These are phyloP conservation scores for Teleiodes luculella DNA, from an alignment of 2,888 invertebrate genomes.

Conservation along the genomic window DNA sequence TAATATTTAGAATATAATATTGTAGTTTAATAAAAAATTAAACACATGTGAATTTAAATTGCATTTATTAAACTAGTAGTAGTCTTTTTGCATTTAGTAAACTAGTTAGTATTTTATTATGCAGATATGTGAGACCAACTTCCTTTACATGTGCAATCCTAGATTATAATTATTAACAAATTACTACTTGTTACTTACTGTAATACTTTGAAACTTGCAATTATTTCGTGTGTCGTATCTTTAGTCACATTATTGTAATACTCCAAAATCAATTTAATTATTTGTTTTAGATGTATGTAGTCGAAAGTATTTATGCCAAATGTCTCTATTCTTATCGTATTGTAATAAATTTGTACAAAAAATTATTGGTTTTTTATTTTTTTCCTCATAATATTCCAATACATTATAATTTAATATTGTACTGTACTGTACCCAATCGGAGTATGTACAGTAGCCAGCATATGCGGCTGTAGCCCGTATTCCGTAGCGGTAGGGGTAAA, in stretches of 20 bases:
- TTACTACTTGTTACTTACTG: background rate
- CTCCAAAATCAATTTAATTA: slow-evolving; percentile 6
- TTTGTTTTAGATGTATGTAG: slow-evolving; percentile 29
- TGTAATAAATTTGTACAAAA: too few relatives aligned
- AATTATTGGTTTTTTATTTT: background rate
- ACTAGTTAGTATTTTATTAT: too few relatives aligned
- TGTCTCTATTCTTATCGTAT: slow-evolving; percentile 26
- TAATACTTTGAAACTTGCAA: background rate
- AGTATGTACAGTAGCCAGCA: too few relatives aligned
- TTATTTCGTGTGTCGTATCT: background rate
- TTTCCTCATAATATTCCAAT: background rate
- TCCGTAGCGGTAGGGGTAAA: too few relatives aligned
- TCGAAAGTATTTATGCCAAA: slow-evolving; percentile 35
- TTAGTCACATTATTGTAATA: background rate
- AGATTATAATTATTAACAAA: background rate
- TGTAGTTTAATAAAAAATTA: background rate
- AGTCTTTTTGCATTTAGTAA: too few relatives aligned
- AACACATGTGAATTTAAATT: background rate
- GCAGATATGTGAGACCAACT: background rate
- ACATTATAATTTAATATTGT: too few relatives aligned
- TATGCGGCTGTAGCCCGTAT: too few relatives aligned
- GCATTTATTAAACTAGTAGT: slow-evolving; percentile 1
- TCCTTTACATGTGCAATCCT: background rate
- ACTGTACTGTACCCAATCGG: too few relatives aligned
- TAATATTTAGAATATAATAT: background rate